Evolutionary conservation across 2,888 invertebrate genomes (phyloP), one percentile per base, ranked within the genome.

Genomic region (Drosophila diplacantha): DNA sequence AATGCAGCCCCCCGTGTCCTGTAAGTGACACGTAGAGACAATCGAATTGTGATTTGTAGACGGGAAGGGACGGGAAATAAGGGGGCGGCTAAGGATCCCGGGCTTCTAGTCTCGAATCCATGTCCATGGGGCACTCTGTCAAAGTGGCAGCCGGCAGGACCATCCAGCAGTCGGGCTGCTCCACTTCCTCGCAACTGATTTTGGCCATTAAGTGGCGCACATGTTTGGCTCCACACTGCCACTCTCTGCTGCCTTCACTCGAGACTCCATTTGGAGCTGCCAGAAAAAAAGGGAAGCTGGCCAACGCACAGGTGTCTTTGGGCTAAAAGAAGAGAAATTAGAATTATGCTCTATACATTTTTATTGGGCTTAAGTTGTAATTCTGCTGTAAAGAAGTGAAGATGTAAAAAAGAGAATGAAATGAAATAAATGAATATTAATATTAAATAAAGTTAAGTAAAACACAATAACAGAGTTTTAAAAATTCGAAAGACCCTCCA

Each of bases 11-110:
- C 46, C 39, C 62, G 47, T 66, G 59, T 70, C 69, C 81, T 80
- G 84, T 77, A 81, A 80, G 70, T 84, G 84, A 82, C 84, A 84
- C 83, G 72, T 70, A 71, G 78, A 71, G 69, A 74, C 84, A 83
- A 80, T 84, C 83, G 83, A 84, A 84, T 73, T 81, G 83, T 77
- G 83, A 80, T 84, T 84, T 80, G 71, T 64, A 49, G 63, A 54
- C 38, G 60, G 56, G 20, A 49, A 55, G 44, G 35, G 47, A 29
- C 37, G 41, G 54, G 26, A 51, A 65, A 51, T 43, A 26, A 18
- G 39, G 16, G 34, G 43, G 14, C 3, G 34, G 31, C 22, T 11
- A 24, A 32, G 14, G 41, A 11, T 26, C n/a, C 41, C 1, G 24
- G 24, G 41, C 0, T 18, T 26, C 18, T 12, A 44, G 18, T 14